A percentile compares a stretch with the other conserved stretches of the same genome.
phyloP scores from a whole-genome alignment of 2,888 invertebrate genomes.

The Ennomos fuscantarius region DNA sequence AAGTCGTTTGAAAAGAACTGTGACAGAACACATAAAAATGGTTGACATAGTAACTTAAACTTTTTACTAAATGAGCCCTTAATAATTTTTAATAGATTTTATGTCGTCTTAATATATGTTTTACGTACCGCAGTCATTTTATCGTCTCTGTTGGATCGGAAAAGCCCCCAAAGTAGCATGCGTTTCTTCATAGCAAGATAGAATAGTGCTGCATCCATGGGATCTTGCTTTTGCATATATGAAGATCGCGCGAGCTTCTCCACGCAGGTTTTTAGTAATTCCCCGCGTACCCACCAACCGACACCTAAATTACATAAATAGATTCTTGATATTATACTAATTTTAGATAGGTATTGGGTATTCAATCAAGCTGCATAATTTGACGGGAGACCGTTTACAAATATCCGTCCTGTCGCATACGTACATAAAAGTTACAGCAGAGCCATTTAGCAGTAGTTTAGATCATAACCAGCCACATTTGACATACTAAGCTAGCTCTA shows the following conservation, averaged over 20 bases:
- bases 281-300: constrained; percentile 98
- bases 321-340: too few species aligned
- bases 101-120: neutral
- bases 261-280: constrained; percentile 92
- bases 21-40: neutral
- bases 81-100: too few species aligned
- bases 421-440: too few species aligned
- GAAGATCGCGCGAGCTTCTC: constrained; percentile 98
- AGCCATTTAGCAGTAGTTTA: too few species aligned
- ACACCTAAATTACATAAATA: constrained; percentile 80
- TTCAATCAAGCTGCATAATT: too few species aligned
- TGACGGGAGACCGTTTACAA: too few species aligned
- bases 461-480: too few species aligned
- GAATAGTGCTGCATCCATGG: constrained; percentile 98
- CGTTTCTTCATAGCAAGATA: constrained; percentile 99
- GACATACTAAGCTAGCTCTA: too few species aligned
- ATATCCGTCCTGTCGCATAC: too few species aligned
- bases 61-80: too few species aligned
- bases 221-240: constrained; percentile 96
- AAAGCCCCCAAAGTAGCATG: constrained; percentile 97
- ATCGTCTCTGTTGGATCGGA: constrained; percentile 93
- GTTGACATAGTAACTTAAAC: neutral
- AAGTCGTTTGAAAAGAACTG: constrained; percentile 98
- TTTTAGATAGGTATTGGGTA: too few species aligned
- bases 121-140: constrained; percentile 91